phyloP scores from a whole-genome alignment of 37 sponge, comb jelly and placozoan species.

The Tethya wilhelma region DNA sequence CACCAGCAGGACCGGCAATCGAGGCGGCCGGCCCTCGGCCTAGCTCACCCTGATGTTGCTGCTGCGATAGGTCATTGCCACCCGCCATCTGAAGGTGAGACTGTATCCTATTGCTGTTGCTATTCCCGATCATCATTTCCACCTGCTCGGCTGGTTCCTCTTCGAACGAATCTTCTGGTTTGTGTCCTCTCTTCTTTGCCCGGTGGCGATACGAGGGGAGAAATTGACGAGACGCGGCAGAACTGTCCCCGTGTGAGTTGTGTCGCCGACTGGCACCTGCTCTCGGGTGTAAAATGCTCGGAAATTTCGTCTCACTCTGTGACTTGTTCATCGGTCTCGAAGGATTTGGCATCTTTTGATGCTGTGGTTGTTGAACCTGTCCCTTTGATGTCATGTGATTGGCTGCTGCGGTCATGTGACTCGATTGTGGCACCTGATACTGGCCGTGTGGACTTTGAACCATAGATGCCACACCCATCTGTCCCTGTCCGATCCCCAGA shows the following conservation, averaged over 20 bases:
- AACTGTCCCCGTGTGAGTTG: constrained; percentile 10
- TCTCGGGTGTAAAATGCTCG: neutral
- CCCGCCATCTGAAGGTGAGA: neutral
- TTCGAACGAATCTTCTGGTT: neutral
- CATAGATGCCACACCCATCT: no score
- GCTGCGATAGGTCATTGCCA: neutral
- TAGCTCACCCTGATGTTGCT: neutral
- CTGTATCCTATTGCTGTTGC: neutral
- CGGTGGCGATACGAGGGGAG: neutral
- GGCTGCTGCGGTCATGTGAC: no score
- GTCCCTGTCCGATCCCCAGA: no score
- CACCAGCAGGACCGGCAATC: neutral
- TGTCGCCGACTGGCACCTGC: constrained; percentile 11
- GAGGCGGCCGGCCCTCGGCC: neutral
- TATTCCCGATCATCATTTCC: neutral
- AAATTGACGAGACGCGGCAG: neutral
- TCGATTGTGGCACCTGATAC: no score
- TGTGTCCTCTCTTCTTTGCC: neutral
- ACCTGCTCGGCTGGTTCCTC: neutral
- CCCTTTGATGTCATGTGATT: no score
- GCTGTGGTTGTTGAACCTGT: neutral
- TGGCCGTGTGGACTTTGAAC: no score
- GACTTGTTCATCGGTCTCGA: constrained; percentile 30
- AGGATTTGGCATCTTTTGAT: neutral
- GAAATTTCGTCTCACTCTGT: constrained; percentile 27